These are phyloP conservation scores for Pseudococcus jackbeardsleyi DNA, from an alignment of 2,888 invertebrate genomes.

Conservation along the genomic window DNA sequence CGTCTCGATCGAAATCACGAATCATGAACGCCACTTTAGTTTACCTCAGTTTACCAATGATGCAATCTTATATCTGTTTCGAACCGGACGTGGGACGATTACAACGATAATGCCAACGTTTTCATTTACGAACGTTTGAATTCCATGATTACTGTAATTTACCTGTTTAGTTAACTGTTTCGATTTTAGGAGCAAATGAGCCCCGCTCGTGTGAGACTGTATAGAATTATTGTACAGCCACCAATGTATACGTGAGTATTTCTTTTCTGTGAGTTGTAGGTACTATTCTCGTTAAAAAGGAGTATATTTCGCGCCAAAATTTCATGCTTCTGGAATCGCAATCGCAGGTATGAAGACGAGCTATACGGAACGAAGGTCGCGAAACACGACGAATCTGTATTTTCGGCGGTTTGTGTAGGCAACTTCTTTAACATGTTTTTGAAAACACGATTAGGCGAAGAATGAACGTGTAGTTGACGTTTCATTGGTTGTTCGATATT, in stretches of 20 bases:
- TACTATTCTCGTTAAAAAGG: neutral
- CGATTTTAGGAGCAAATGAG: neutral
- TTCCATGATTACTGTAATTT: constrained; percentile 4
- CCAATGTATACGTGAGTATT: neutral
- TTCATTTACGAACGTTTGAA: constrained; percentile 19
- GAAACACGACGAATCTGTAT: constrained; percentile 4
- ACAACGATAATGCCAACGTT: neutral
- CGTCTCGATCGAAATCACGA: constrained; percentile 14
- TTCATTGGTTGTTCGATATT: too few species aligned
- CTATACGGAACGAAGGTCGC: neutral
- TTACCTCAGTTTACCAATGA: neutral
- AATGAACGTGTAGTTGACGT: neutral
- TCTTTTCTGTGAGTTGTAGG: neutral
- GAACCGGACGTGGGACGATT: constrained; percentile 26
- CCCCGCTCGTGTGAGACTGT: neutral
- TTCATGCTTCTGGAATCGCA: neutral
- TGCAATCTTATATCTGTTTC: neutral
- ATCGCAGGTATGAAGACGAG: neutral
- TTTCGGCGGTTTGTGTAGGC: constrained; percentile 30
- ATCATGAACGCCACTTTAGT: constrained; percentile 6
- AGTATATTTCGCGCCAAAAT: neutral
- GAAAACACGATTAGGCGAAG: neutral
- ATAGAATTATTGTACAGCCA: neutral
- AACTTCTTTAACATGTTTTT: constrained; percentile 22
- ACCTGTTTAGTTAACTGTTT: neutral